These are phyloP conservation scores for Sebastes schlegelii DNA, from an alignment of 2,113 vertebrate genomes.

Conservation along the genomic window DNA sequence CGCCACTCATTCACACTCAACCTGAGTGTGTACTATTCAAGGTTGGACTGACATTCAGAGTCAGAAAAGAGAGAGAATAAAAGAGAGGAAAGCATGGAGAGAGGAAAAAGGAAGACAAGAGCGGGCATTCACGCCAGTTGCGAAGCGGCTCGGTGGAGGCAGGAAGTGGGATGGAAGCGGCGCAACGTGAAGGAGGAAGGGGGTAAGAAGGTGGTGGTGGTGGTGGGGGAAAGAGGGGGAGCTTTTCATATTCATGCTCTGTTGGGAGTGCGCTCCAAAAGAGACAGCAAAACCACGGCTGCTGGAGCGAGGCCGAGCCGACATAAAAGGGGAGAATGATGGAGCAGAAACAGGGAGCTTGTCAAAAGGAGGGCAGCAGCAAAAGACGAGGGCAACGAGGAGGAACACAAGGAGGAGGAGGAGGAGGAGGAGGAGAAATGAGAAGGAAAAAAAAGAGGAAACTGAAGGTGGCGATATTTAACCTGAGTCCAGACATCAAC, in stretches of 20 bases:
- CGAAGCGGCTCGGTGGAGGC: slow-evolving; percentile 14
- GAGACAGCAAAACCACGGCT: slow-evolving; percentile 43
- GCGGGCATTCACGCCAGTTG: slow-evolving; percentile 2
- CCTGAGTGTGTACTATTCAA: slow-evolving; percentile 55
- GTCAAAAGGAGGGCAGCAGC: slow-evolving; percentile 65
- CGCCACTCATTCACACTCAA: slow-evolving; percentile 57
- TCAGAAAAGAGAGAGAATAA: slow-evolving; percentile 23
- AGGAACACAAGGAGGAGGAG: slow-evolving; percentile 32
- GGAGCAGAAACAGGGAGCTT: slow-evolving; percentile 74
- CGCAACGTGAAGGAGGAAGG: slow-evolving; percentile 13
- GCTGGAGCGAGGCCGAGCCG: slow-evolving; percentile 62
- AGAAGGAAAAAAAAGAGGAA: neutral
- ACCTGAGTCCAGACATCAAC: slow-evolving; percentile 43
- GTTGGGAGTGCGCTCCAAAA: slow-evolving; percentile 57
- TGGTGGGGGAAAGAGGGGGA: fast-evolving
- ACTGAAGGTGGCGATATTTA: slow-evolving; percentile 59
- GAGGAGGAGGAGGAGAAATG: neutral
- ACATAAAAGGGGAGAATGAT: slow-evolving; percentile 63
- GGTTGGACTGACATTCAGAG: slow-evolving; percentile 62
- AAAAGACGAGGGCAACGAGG: slow-evolving; percentile 60
- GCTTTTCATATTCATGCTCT: slow-evolving; percentile 73
- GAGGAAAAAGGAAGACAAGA: slow-evolving; percentile 13
- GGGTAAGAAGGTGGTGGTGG: neutral
- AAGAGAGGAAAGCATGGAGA: slow-evolving; percentile 13
- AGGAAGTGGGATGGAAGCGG: slow-evolving; percentile 55